A percentile compares a stretch with the other conserved stretches of the same genome.
phyloP scores from a whole-genome alignment of 2,797 vertebrate genomes.

The Danio albolineatus region DNA sequence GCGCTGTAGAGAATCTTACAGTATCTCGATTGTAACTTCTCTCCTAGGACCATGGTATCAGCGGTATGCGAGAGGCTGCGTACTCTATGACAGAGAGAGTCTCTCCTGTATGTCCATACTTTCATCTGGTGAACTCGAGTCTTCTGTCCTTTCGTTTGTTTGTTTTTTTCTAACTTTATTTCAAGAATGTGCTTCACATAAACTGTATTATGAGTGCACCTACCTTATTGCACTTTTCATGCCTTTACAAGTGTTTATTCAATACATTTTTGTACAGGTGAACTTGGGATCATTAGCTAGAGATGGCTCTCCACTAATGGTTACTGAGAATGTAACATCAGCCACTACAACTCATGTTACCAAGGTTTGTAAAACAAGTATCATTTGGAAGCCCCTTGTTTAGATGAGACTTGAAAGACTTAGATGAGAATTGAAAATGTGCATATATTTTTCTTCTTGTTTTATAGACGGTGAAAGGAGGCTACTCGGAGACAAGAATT shows the following conservation, averaged over 20 bases:
- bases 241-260: background rate
- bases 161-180: slow-evolving; percentile 2
- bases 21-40: slow-evolving; percentile 18
- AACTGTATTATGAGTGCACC: background rate
- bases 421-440: background rate
- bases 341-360: slow-evolving; percentile 96
- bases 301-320: slow-evolving; percentile 76
- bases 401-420: background rate
- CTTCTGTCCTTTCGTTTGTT: background rate
- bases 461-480: slow-evolving; percentile 96
- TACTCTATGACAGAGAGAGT: slow-evolving; percentile 77
- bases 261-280: slow-evolving; percentile 67
- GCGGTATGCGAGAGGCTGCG: slow-evolving; percentile 72
- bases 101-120: slow-evolving; percentile 72
- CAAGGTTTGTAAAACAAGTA: slow-evolving; percentile 83
- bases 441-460: slow-evolving; percentile 47
- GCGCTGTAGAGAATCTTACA: background rate
- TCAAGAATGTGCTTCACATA: background rate
- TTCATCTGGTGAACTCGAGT: background rate
- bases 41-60: slow-evolving; percentile 77
- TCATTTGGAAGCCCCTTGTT: background rate
- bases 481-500: slow-evolving; percentile 97
- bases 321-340: slow-evolving; percentile 93
- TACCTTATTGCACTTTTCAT: background rate
- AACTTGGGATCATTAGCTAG: slow-evolving; percentile 76